Base-by-base conservation (phyloP, 35 echinoderm and acorn worm genomes). In the Ophiothrix spiculata region DNA sequence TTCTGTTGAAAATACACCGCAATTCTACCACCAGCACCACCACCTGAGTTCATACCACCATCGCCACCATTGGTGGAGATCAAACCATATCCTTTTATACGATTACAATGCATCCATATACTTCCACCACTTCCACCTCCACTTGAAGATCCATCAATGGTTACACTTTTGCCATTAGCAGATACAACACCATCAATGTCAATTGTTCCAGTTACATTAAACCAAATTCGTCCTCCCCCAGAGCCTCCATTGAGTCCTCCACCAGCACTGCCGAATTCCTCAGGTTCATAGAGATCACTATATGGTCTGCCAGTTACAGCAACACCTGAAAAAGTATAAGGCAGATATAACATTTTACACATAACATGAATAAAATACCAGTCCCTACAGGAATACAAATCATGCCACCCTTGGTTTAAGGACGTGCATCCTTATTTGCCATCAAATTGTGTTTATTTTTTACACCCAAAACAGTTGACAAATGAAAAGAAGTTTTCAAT, bases 41-140 rank as follows among this genome's bases (percentile, higher is more conserved):
- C 94, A 41, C 94, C 94, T 33, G 90, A 88, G 23, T 88, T 34
- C 16, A 81, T 45, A 0, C 42, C 86, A 39, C 81, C 94, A 1
- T 77, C 64, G 63, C 94, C 94, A 75, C 94, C 94, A 86, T 97
- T 97, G 37, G 87, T 60, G 36, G 86, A 56, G 39, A 97, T 97
- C 1, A 86, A 81, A 42, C 94, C 94, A 74, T 97, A 97, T 8
- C 94, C 94, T 83, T 88, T 97, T 56, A 97, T 97, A 16, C 75
- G 77, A 56, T 92, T 85, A 78, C 90, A 92, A 56, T 97, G 88
- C 94, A 97, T 97, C 94, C 94, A 97, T 14, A 97, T 97, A 64
- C 94, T 97, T 23, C 94, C 94, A 21, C 90, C 94, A 86, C 94
- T 97, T 0, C 94, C 94, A 38, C 94, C 94, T 10, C 91, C 91